A percentile compares a stretch with the other conserved stretches of the same genome.
Conservation (phyloP, 1,140 invertebrate species). For the Cyclina sinensis region DNA sequence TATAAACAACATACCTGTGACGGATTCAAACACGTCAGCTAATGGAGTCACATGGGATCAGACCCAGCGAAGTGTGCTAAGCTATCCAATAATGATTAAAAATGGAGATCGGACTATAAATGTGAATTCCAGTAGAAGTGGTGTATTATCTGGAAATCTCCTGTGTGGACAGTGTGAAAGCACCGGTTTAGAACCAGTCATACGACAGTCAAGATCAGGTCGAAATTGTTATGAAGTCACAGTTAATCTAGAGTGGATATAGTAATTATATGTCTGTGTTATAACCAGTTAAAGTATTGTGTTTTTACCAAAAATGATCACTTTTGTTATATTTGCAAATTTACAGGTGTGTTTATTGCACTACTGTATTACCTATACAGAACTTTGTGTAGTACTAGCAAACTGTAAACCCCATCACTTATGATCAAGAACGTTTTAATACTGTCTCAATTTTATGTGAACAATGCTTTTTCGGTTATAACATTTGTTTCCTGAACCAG, state of each 20-base stretch:
- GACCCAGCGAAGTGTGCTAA: background rate
- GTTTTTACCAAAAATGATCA: too few species aligned
- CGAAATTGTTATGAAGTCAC: conserved; percentile 72
- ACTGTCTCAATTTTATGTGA: too few species aligned
- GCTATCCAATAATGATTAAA: conserved; percentile 30
- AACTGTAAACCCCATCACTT: too few species aligned
- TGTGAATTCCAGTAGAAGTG: background rate
- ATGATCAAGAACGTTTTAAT: too few species aligned
- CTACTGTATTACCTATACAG: too few species aligned
- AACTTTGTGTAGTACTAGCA: too few species aligned
- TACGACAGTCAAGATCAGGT: background rate
- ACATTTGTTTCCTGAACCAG: too few species aligned
- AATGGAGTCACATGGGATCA: background rate
- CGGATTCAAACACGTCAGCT: background rate
- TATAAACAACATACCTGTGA: background rate
- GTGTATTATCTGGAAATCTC: background rate
- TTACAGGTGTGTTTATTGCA: too few species aligned
- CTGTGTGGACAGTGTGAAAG: conserved; percentile 23
- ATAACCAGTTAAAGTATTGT: background rate
- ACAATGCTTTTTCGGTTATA: too few species aligned
- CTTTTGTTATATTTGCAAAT: too few species aligned
- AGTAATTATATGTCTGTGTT: background rate
- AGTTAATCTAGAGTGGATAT: conserved; percentile 73
- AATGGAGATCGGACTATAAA: conserved; percentile 23
- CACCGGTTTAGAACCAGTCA: conserved; percentile 31